A percentile compares a stretch with the other conserved stretches of the same genome.
These are phyloP conservation scores for Fragum whitleyi DNA, from an alignment of 2,888 invertebrate species.

Conservation along the genomic window DNA sequence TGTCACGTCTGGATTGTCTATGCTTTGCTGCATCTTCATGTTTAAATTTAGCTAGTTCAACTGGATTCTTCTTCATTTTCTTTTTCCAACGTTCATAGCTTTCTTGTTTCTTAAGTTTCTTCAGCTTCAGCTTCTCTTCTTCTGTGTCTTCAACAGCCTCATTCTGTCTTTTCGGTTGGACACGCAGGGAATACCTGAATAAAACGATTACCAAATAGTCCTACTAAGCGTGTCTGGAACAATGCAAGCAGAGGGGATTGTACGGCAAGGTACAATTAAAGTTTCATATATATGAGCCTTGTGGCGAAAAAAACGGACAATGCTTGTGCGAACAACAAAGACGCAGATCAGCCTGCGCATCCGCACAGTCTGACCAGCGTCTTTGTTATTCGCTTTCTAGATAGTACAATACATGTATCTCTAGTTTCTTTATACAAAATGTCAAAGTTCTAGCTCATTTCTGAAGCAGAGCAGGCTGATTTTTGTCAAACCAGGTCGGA, in stretches of 20 bases:
- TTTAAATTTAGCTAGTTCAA: slow-evolving; percentile 14
- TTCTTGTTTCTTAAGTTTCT: slow-evolving; percentile 7
- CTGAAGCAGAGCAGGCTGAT: slow-evolving; percentile 1
- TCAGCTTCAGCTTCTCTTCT: slow-evolving; percentile 18
- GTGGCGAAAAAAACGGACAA: not conserved
- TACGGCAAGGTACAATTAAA: too few relatives aligned
- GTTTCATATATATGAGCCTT: too few relatives aligned
- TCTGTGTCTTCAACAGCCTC: slow-evolving; percentile 4
- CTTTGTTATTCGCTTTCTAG: not conserved
- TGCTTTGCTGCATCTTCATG: slow-evolving; percentile 17
- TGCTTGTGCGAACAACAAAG: not conserved
- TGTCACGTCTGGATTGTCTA: slow-evolving; percentile 21
- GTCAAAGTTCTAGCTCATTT: too few relatives aligned
- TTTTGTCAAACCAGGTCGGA: not conserved
- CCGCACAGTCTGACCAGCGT: not conserved
- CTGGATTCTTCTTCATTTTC: slow-evolving; percentile 4
- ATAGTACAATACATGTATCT: too few relatives aligned
- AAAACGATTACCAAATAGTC: slow-evolving; percentile 6
- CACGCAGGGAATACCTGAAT: slow-evolving; percentile 22
- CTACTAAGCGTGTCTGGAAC: not conserved
- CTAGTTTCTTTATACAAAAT: too few relatives aligned
- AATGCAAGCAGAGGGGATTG: not conserved
- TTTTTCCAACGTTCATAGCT: slow-evolving; percentile 2
- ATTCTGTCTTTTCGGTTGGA: slow-evolving; percentile 14
- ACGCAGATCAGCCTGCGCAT: not conserved